A percentile compares a stretch with the other conserved stretches of the same genome.
Conservation (phyloP, 2,113 vertebrate species). For the Gallinago undulata region DNA sequence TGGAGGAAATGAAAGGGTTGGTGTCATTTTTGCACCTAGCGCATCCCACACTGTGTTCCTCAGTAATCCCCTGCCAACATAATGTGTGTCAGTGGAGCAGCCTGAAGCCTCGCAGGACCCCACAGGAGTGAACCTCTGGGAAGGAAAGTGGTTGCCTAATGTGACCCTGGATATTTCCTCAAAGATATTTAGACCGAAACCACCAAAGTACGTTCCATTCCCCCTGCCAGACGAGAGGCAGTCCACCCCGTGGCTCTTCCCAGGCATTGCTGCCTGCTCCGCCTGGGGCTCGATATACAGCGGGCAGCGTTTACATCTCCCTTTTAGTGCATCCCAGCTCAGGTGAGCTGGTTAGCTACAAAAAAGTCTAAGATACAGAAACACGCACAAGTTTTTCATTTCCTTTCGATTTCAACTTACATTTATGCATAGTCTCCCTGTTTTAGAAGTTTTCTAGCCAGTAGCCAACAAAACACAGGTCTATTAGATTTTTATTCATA, state of each 20-base stretch:
- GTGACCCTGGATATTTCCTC: slow-evolving; percentile 4
- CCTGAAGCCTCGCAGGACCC: slow-evolving; percentile 7
- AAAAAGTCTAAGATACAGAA: background rate
- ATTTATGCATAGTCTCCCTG: background rate
- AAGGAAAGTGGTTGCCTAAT: background rate
- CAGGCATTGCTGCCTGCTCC: background rate
- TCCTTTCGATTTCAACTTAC: background rate
- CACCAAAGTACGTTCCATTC: background rate
- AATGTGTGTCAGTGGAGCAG: slow-evolving; percentile 55
- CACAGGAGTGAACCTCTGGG: background rate
- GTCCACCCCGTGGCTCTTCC: background rate
- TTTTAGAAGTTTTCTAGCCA: background rate
- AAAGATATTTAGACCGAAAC: background rate
- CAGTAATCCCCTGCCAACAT: background rate
- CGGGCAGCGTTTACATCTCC: background rate
- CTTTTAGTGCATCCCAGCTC: background rate
- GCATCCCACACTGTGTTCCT: background rate
- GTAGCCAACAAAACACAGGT: background rate
- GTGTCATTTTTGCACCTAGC: slow-evolving; percentile 9
- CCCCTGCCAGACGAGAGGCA: background rate
- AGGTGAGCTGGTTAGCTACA: background rate
- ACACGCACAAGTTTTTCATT: background rate
- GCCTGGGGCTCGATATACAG: background rate
- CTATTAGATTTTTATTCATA: background rate
- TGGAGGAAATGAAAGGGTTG: slow-evolving; percentile 6